Evolutionary conservation across 1,140 invertebrate species (phyloP).

Genomic region (Drosophila pandora): DNA sequence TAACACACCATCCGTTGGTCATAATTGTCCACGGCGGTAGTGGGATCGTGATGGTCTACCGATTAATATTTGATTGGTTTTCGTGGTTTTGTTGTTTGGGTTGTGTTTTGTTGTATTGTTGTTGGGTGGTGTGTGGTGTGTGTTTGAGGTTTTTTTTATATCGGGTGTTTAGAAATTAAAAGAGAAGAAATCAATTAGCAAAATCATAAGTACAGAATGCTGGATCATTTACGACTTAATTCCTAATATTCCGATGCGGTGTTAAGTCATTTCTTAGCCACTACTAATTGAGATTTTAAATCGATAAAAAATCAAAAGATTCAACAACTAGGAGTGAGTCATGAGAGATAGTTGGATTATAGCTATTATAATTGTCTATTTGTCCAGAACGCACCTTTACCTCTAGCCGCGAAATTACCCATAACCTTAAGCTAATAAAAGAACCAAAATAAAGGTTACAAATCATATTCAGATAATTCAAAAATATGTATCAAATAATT

Average conservation of each 20-base stretch:
- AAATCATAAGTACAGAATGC: conserved; percentile 67
- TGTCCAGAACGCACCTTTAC: conserved; percentile 73
- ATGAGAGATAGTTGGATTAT: conserved; percentile 40
- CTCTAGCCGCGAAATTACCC: conserved; percentile 77
- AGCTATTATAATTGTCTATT: conserved; percentile 28
- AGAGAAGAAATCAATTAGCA: conserved; percentile 79
- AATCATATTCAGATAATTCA: conserved; percentile 46
- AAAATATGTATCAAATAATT: conserved; percentile 21
- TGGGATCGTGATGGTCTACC: conserved; percentile 82
- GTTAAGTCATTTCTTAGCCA: conserved; percentile 27
- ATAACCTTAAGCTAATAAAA: conserved; percentile 79
- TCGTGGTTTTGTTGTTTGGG: conserved; percentile 28
- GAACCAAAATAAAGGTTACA: conserved; percentile 54
- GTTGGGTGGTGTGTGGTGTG: conserved; percentile 2
- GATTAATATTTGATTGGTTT: conserved; percentile 34
- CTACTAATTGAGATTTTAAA: conserved; percentile 27
- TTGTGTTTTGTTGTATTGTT: conserved; percentile 21
- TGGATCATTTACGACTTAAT: conserved; percentile 44
- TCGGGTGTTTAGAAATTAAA: conserved; percentile 74
- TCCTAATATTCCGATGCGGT: conserved; percentile 48
- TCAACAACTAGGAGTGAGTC: conserved; percentile 38
- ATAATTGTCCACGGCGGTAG: conserved; percentile 81
- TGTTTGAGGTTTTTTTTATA: conserved; percentile 23
- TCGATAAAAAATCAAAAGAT: conserved; percentile 24
- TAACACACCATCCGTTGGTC: conserved; percentile 78